phyloP scores from a whole-genome alignment of 2,113 vertebrate species.

The Tringa solitaria region DNA sequence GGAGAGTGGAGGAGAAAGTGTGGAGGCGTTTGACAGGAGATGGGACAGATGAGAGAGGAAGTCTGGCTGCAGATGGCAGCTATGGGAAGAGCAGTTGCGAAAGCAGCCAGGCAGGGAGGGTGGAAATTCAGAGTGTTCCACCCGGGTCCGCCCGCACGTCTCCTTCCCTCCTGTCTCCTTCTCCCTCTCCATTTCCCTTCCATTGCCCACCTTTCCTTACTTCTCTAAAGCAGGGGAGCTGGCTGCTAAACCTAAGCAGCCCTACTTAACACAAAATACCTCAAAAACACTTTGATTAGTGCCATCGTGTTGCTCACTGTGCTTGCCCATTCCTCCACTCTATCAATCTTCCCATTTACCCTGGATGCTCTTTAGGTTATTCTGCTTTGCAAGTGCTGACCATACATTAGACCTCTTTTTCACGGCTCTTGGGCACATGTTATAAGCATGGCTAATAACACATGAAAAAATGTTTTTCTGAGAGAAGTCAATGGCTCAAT shows the following conservation, averaged over 20 bases:
- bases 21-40: not conserved
- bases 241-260: not conserved
- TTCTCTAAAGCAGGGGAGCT: not conserved
- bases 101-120: not conserved
- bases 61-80: not conserved
- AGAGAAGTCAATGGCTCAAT: not conserved
- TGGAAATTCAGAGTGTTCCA: not conserved
- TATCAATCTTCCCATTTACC: not conserved
- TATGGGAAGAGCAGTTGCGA: not conserved
- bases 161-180: not conserved
- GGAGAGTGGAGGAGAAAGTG: not conserved
- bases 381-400: not conserved
- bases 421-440: not conserved
- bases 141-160: rapidly evolving
- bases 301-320: not conserved
- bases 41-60: not conserved
- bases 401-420: not conserved
- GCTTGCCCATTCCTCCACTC: not conserved
- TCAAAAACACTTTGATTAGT: not conserved
- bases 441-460: not conserved
- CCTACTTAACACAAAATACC: not conserved
- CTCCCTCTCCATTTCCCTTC: not conserved
- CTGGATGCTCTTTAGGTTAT: not conserved
- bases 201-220: rapidly evolving
- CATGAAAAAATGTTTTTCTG: not conserved